A percentile compares a stretch with the other conserved stretches of the same genome.
Evolutionary conservation across 2,888 invertebrate genomes (phyloP).

Genomic region (Litoditis marina): DNA sequence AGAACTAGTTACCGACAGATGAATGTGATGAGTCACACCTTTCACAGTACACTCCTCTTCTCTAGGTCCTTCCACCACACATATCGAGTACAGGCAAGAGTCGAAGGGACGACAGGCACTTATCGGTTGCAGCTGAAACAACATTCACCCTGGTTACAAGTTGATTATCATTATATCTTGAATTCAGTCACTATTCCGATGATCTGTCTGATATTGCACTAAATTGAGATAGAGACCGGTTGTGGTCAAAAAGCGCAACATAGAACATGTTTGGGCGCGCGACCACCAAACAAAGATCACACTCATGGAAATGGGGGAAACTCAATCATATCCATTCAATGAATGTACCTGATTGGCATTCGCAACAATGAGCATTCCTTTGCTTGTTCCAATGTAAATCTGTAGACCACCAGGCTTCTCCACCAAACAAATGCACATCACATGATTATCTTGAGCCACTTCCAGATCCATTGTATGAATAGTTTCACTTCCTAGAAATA

Average conservation of each 20-base stretch:
- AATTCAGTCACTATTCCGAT: not conserved
- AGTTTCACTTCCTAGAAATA: slow-evolving; percentile 76
- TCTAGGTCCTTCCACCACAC: slow-evolving; percentile 29
- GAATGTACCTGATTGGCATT: slow-evolving; percentile 68
- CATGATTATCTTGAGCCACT: slow-evolving; percentile 70
- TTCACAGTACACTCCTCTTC: slow-evolving; percentile 24
- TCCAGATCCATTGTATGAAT: slow-evolving; percentile 85
- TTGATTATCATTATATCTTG: not conserved
- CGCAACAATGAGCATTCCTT: slow-evolving; percentile 88
- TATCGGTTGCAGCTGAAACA: slow-evolving; percentile 42
- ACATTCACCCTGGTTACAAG: not conserved
- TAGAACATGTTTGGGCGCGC: no score
- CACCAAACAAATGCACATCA: slow-evolving; percentile 71
- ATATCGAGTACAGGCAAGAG: slow-evolving; percentile 26
- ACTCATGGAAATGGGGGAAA: no score
- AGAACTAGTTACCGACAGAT: no score
- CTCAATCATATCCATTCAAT: no score
- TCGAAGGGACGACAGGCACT: slow-evolving; percentile 43
- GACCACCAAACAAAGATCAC: no score
- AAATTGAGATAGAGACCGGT: not conserved
- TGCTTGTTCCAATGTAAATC: slow-evolving; percentile 86
- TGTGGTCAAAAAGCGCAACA: no score
- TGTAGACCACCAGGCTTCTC: slow-evolving; percentile 62
- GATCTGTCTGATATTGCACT: no score
- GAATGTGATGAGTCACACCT: slow-evolving; percentile 14